Percentiles rank a stretch among this genome's conserved stretches.
These are phyloP conservation scores for Drosophila anomelani DNA, from an alignment of 2,888 invertebrate genomes.

Conservation along the genomic window DNA sequence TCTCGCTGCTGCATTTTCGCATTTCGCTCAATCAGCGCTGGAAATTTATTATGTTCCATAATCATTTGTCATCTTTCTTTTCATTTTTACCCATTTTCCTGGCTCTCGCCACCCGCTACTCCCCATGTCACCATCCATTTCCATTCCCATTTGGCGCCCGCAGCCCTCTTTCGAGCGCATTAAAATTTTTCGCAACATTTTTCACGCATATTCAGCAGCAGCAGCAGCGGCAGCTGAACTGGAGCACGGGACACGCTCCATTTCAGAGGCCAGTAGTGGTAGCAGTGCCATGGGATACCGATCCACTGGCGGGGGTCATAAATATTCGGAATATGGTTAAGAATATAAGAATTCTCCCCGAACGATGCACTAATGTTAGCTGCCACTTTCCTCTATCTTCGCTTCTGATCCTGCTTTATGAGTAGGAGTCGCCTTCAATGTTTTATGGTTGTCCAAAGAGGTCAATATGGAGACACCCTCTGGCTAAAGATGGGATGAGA, in stretches of 20 bases:
- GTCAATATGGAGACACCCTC: conserved; percentile 53
- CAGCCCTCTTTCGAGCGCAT: conserved; percentile 61
- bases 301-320: conserved; percentile 62
- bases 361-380: conserved; percentile 23
- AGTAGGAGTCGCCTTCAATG: conserved; percentile 4
- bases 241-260: conserved; percentile 51
- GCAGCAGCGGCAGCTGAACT: conserved; percentile 40
- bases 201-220: conserved; percentile 71
- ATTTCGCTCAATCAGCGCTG: conserved; percentile 77
- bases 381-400: conserved; percentile 17
- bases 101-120: neutral
- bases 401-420: conserved; percentile 57
- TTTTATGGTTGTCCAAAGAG: conserved; percentile 61
- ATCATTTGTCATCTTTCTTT: conserved; percentile 75
- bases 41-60: conserved; percentile 78
- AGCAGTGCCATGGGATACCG: conserved; percentile 21
- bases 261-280: conserved; percentile 30
- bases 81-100: conserved; percentile 50
- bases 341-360: conserved; percentile 70
- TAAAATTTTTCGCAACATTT: conserved; percentile 77
- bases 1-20: conserved; percentile 41
- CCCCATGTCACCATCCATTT: conserved; percentile 51
- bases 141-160: conserved; percentile 72
- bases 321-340: conserved; percentile 77
- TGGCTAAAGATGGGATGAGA: conserved; percentile 18